phyloP scores from a whole-genome alignment of 2,797 vertebrate species.

The Chloroceryle amazona region DNA sequence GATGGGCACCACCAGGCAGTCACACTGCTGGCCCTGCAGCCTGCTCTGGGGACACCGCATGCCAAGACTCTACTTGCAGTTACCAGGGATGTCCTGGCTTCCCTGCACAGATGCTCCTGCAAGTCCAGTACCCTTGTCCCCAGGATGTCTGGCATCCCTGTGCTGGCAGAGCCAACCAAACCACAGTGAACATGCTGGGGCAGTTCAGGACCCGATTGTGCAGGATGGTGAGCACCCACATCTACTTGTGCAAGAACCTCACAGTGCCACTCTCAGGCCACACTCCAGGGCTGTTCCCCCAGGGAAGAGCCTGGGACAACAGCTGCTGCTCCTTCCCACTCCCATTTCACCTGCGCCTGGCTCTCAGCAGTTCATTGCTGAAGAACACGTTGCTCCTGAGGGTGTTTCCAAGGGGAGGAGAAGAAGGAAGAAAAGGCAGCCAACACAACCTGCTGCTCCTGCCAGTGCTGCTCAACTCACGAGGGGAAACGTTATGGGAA shows the following conservation, averaged over 20 bases:
- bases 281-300: neutral
- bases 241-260: neutral
- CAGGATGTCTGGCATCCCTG: neutral
- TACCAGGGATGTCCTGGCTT: neutral
- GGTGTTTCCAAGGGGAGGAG: neutral
- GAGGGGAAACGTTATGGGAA: neutral
- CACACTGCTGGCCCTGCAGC: neutral
- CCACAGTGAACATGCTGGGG: rapidly evolving
- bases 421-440: neutral
- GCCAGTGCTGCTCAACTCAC: neutral
- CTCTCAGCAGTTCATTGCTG: rapidly evolving
- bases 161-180: neutral
- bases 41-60: neutral
- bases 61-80: neutral
- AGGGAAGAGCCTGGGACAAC: neutral
- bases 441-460: neutral
- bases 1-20: neutral
- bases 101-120: neutral
- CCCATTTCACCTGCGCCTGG: neutral
- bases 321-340: neutral
- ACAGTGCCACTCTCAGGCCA: neutral
- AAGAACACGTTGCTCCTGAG: neutral
- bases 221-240: neutral
- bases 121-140: neutral
- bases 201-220: rapidly evolving